These are phyloP conservation scores for Trichomalopsis sarcophagae DNA, from an alignment of 1,140 invertebrate genomes.

Conservation along the genomic window DNA sequence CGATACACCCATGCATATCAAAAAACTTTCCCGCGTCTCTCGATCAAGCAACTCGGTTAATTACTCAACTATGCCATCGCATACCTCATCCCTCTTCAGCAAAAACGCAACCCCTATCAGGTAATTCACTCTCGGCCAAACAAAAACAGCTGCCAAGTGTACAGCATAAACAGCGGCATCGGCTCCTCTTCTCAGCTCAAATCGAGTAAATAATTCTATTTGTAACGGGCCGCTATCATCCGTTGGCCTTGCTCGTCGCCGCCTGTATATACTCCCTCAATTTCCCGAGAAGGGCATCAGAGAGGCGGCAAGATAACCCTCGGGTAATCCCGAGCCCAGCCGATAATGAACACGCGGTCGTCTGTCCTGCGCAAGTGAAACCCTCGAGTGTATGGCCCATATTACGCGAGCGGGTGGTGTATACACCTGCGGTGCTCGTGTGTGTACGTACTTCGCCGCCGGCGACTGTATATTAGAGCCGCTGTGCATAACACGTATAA, in stretches of 20 bases:
- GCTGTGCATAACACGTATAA: background rate
- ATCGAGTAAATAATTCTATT: constrained; percentile 10
- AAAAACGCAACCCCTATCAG: too few relatives aligned
- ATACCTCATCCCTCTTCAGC: too few relatives aligned
- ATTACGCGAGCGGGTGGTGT: background rate
- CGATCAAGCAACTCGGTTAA: too few relatives aligned
- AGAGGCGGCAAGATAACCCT: background rate
- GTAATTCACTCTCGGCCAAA: background rate
- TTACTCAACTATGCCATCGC: too few relatives aligned
- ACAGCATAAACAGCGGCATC: background rate
- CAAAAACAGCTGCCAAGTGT: background rate
- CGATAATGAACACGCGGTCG: constrained; percentile 18
- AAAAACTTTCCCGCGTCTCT: too few relatives aligned
- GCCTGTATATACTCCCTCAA: background rate
- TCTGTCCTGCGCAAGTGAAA: background rate
- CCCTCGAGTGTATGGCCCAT: background rate
- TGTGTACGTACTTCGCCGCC: background rate
- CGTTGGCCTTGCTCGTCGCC: background rate
- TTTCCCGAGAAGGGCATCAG: background rate
- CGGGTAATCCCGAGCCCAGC: background rate
- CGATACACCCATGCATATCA: too few relatives aligned
- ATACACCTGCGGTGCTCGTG: too few relatives aligned
- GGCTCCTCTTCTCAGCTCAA: background rate
- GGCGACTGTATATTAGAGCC: background rate
- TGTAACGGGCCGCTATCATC: background rate